phyloP scores from a whole-genome alignment of 2,113 vertebrate species.

The Stigmatopora nigra region DNA sequence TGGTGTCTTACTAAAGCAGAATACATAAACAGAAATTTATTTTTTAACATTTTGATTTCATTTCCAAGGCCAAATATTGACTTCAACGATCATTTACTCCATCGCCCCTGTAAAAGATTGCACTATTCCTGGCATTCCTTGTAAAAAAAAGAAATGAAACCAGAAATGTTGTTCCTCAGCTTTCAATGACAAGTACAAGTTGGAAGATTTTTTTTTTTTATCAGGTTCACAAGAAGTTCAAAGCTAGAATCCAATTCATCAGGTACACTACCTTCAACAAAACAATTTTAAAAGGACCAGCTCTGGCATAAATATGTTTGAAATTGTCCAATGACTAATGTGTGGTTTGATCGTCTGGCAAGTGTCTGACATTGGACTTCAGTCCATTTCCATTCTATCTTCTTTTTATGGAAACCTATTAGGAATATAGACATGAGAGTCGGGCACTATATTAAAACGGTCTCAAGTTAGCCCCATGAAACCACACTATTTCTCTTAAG shows the following conservation, averaged over 20 bases:
- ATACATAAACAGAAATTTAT: neutral
- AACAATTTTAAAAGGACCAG: constrained; percentile 22
- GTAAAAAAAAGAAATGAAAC: constrained; percentile 4
- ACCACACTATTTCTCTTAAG: constrained; percentile 50
- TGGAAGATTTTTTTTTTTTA: constrained; percentile 20
- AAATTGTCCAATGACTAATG: constrained; percentile 13
- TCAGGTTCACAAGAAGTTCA: constrained; percentile 47
- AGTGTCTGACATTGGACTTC: constrained; percentile 41
- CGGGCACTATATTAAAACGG: constrained; percentile 56
- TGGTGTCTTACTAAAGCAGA: too few species aligned
- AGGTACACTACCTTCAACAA: neutral
- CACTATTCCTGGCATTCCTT: constrained; percentile 16
- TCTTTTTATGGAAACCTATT: constrained; percentile 50
- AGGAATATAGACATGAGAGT: constrained; percentile 57
- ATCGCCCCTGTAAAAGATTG: constrained; percentile 23
- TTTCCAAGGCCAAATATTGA: constrained; percentile 4
- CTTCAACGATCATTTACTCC: constrained; percentile 13
- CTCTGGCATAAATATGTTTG: constrained; percentile 13
- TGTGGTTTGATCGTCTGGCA: constrained; percentile 28
- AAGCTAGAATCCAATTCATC: neutral
- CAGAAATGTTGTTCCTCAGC: constrained; percentile 25
- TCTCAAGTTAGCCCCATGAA: constrained; percentile 47
- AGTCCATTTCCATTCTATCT: constrained; percentile 24
- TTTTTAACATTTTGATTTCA: neutral
- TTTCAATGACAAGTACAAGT: constrained; percentile 30